Conservation (phyloP, 2,888 invertebrate genomes). For the Athetis lepigone region DNA sequence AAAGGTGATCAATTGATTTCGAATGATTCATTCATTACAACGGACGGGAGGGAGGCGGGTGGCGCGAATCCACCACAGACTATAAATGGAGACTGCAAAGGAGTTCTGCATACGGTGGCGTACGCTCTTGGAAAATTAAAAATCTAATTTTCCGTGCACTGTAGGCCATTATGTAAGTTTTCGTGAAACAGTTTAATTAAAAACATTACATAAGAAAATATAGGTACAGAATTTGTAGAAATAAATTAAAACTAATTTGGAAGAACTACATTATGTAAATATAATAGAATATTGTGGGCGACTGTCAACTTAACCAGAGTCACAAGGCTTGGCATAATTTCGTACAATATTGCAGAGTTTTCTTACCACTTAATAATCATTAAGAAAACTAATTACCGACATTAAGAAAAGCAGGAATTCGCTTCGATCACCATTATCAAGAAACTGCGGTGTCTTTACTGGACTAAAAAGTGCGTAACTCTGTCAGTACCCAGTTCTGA, state of each 20-base stretch:
- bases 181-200: conserved; percentile 4
- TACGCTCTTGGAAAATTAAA: conserved; percentile 22
- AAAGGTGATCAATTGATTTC: conserved; percentile 47
- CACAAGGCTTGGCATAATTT: conserved; percentile 4
- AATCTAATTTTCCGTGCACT: background rate
- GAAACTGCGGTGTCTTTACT: conserved; percentile 35
- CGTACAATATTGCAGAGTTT: conserved; percentile 3
- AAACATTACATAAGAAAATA: background rate
- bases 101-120: conserved; percentile 19
- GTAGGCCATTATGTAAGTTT: background rate
- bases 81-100: conserved; percentile 46
- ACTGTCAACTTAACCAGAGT: background rate
- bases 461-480: conserved; percentile 35
- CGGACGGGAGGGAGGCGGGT: conserved; percentile 50
- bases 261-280: background rate
- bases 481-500: conserved; percentile 45
- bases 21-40: conserved; percentile 80
- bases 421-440: conserved; percentile 33
- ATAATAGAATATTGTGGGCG: background rate
- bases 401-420: conserved; percentile 36
- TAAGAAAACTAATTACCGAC: conserved; percentile 19
- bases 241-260: background rate
- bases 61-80: conserved; percentile 48
- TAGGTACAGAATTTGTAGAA: no score
- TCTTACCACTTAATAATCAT: conserved; percentile 11